phyloP scores from a whole-genome alignment of 2,797 vertebrate genomes.

The Rhadinocentrus ornatus region DNA sequence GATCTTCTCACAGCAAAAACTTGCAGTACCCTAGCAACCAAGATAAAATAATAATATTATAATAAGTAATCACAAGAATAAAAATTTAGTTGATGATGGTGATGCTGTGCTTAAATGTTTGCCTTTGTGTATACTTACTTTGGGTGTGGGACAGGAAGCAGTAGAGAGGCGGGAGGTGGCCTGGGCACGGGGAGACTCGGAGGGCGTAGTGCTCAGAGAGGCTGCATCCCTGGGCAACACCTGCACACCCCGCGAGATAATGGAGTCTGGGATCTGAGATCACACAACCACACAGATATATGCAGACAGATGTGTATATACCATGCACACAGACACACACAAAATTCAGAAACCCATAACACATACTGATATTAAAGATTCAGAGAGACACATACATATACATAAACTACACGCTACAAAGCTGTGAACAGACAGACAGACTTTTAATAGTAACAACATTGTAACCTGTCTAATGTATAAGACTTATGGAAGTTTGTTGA shows the following conservation, averaged over 20 bases:
- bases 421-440: conserved; percentile 25
- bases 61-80: neutral
- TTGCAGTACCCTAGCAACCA: too few species aligned
- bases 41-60: too few species aligned
- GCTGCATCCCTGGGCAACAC: conserved; percentile 97
- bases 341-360: conserved; percentile 1
- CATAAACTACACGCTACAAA: conserved; percentile 24
- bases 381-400: neutral
- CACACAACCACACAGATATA: conserved; percentile 33
- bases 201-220: conserved; percentile 98
- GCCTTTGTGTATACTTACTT: conserved; percentile 86
- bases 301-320: conserved; percentile 8
- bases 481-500: conserved; percentile 9
- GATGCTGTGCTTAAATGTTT: conserved; percentile 11
- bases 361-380: conserved; percentile 24
- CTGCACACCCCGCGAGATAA: conserved; percentile 98
- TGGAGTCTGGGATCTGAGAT: conserved; percentile 96
- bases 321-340: conserved; percentile 4
- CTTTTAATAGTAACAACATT: neutral
- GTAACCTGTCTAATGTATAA: neutral
- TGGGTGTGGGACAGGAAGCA: conserved; percentile 98
- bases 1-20: too few species aligned
- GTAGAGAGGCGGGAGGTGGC: conserved; percentile 98
- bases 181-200: conserved; percentile 97
- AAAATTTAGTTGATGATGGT: neutral